Conservation (phyloP, 2,797 vertebrate genomes). For the Dendrocincla fuliginosa region DNA sequence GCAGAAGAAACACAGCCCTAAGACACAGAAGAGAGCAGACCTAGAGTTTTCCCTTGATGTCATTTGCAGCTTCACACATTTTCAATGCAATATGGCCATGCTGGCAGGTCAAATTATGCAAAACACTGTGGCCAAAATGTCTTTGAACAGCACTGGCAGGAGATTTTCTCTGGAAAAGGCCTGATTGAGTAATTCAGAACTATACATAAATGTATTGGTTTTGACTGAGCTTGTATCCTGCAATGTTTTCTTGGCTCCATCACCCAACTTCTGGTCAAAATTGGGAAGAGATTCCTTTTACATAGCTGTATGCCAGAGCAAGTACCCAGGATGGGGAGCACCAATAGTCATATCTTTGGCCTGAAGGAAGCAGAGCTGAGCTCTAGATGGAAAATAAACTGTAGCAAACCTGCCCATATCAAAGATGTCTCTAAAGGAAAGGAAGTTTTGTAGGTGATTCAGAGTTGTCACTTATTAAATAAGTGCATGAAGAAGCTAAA, state of each 20-base stretch:
- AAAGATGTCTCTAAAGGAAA: background rate
- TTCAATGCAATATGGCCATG: background rate
- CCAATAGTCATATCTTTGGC: background rate
- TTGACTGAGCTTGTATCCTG: fast-evolving
- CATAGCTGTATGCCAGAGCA: background rate
- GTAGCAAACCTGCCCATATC: background rate
- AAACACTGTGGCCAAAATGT: background rate
- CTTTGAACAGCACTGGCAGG: background rate
- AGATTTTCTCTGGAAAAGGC: background rate
- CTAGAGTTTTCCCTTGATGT: background rate
- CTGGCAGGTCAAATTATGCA: background rate
- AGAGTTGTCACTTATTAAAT: background rate
- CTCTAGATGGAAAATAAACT: background rate
- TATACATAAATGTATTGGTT: fast-evolving
- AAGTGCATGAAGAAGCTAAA: background rate
- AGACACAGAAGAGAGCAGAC: background rate
- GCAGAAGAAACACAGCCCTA: background rate
- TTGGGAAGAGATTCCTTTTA: background rate
- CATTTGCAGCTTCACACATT: background rate
- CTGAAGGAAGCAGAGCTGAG: background rate
- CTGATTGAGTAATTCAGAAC: background rate
- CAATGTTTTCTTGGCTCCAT: background rate
- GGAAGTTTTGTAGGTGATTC: background rate
- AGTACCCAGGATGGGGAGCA: background rate
- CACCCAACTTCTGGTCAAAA: background rate